Base-by-base conservation (phyloP, 2,888 invertebrate species). In the Melanophora roralis region DNA sequence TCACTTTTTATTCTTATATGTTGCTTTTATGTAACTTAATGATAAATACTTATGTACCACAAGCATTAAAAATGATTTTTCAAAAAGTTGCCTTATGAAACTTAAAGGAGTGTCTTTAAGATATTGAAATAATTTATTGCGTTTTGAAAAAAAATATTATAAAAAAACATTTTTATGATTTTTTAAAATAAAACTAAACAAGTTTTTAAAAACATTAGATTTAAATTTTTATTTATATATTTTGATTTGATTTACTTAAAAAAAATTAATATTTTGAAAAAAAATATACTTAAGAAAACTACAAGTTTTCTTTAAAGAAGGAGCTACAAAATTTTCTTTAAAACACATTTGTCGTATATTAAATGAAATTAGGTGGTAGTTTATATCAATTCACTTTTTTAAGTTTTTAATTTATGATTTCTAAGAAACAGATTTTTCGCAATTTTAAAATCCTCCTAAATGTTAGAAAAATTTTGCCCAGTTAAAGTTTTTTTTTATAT, bases 11-110 rank as follows among this genome's bases (percentile, higher is more conserved):
- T 72, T 72, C 53, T 72, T 27, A 11, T 38, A 9, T 21, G 34
- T 23, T 32, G 34, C 19, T n/a, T 53, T 53, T 67, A 55, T 67
- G 55, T 40, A 65, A 68, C 47, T 57, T 68, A 45, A n/a, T 57
- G 27, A 57, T 36, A 36, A 14, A 45, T 14, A 27, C 38, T 23
- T 51, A 51, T 27, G 27, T 27, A 5, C n/a, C n/a, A n/a, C n/a
- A 6, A 5, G 51, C 51, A 51, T 5, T 21, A 1, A 27, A n/a
- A 21, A 38, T 7, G 9, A 27, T 6, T 27, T 6, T 16, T 53
- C 34, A 16, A 5, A 3, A 16, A 53, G 8, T 8, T 4, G 32
- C n/a, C 8, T 32, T 5, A 1, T 32, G 14, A 53, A 34, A 16
- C 16, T 55, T 11, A 34, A n/a, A 16, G 53, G 53, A 32, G 32